phyloP scores from a whole-genome alignment of 2,888 invertebrate species.

The Torymus texanus region DNA sequence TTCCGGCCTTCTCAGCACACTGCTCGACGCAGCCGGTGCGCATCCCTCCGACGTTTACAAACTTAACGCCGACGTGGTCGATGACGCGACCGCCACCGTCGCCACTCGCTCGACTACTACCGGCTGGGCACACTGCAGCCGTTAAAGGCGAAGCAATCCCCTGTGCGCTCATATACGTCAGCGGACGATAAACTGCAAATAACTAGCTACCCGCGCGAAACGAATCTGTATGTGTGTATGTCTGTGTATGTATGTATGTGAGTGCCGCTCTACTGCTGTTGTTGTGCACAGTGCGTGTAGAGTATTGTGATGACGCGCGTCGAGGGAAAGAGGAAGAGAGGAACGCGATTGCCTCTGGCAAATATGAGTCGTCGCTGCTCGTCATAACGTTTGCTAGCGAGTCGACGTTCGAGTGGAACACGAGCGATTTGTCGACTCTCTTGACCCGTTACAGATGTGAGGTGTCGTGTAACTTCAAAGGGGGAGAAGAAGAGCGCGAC shows the following conservation, averaged over 20 bases:
- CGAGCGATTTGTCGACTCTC: background rate
- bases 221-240: background rate
- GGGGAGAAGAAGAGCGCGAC: too few species aligned
- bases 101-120: too few species aligned
- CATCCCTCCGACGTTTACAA: background rate
- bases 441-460: background rate
- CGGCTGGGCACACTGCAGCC: background rate
- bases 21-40: too few species aligned
- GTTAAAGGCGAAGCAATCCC: constrained; percentile 32
- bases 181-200: constrained; percentile 21
- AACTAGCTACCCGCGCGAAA: background rate
- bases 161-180: constrained; percentile 5
- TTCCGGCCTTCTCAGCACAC: too few species aligned
- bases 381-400: background rate
- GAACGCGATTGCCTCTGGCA: constrained; percentile 24
- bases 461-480: background rate
- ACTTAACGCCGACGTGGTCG: background rate
- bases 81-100: background rate
- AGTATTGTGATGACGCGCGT: too few species aligned
- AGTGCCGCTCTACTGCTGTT: too few species aligned
- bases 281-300: background rate
- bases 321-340: background rate
- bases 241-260: background rate
- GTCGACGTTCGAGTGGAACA: background rate
- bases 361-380: constrained; percentile 25